phyloP scores from a whole-genome alignment of 2,888 invertebrate genomes.

The Linnaemya tessellans region DNA sequence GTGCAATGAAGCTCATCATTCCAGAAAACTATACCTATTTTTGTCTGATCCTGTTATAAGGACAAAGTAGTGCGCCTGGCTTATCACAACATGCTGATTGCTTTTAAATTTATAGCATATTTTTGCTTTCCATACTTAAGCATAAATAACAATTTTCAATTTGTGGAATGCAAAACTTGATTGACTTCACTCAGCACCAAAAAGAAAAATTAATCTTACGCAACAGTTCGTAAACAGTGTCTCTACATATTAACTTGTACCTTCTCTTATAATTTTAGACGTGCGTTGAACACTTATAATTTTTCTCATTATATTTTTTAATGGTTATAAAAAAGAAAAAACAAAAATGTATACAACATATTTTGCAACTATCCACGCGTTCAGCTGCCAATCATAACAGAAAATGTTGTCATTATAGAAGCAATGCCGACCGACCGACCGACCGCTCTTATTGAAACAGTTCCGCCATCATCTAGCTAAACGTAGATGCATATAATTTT shows the following conservation, averaged over 20 bases:
- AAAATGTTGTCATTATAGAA: conserved; percentile 55
- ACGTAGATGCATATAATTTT: conserved; percentile 24
- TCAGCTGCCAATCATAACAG: conserved; percentile 65
- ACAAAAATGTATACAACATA: conserved; percentile 20
- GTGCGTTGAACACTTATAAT: conserved; percentile 18
- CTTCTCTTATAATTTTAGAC: conserved; percentile 29
- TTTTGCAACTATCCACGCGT: conserved; percentile 56
- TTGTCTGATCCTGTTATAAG: too few relatives aligned
- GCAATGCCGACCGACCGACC: too few relatives aligned
- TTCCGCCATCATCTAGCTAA: conserved; percentile 45
- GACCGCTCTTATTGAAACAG: conserved; percentile 43
- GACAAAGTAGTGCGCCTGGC: too few relatives aligned
- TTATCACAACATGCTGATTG: background rate
- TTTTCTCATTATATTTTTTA: conserved; percentile 50
- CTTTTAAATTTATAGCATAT: background rate
- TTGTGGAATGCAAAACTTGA: background rate
- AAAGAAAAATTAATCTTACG: conserved; percentile 22
- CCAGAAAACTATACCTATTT: too few relatives aligned
- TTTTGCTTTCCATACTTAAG: background rate
- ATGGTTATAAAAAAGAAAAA: conserved; percentile 17
- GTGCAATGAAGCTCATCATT: too few relatives aligned
- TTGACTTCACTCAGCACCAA: background rate
- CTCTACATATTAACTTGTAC: background rate
- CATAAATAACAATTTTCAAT: background rate
- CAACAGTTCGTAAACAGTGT: background rate